phyloP scores from a whole-genome alignment of 2,888 invertebrate genomes.

The Drosophila demipolita region DNA sequence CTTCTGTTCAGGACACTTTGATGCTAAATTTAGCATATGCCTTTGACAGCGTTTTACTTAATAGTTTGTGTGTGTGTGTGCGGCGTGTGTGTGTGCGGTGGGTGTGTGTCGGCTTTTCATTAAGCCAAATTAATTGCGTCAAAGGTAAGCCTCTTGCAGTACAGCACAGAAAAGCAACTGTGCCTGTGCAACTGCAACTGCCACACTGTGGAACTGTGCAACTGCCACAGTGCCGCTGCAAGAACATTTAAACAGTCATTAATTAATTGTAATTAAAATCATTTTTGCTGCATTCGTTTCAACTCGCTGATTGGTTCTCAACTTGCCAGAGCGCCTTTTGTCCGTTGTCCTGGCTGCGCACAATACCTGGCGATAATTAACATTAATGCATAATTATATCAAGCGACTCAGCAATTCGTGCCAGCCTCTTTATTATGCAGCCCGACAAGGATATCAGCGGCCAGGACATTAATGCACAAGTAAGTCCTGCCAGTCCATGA shows the following conservation, averaged over 20 bases:
- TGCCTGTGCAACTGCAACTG: conserved; percentile 24
- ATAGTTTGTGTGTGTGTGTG: conserved; percentile 9
- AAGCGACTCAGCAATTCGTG: conserved; percentile 33
- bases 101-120: conserved; percentile 31
- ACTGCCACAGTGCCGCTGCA: conserved; percentile 27
- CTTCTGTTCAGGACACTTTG: conserved; percentile 61
- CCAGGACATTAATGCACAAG: conserved; percentile 9
- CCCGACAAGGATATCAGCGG: conserved; percentile 25
- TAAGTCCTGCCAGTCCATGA: background rate
- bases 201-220: conserved; percentile 28
- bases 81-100: background rate
- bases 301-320: conserved; percentile 61
- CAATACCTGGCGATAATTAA: conserved; percentile 65
- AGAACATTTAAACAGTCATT: conserved; percentile 67
- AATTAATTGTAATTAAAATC: conserved; percentile 79
- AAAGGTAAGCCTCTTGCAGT: conserved; percentile 54
- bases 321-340: conserved; percentile 51
- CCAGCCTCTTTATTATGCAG: conserved; percentile 29
- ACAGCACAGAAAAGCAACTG: conserved; percentile 17
- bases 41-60: conserved; percentile 56
- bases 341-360: conserved; percentile 39
- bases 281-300: conserved; percentile 54
- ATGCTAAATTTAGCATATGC: conserved; percentile 65
- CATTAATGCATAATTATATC: conserved; percentile 73
- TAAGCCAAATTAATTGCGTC: conserved; percentile 64